These are phyloP conservation scores for Rhagonycha fulva DNA, from an alignment of 2,888 invertebrate species.

Conservation along the genomic window DNA sequence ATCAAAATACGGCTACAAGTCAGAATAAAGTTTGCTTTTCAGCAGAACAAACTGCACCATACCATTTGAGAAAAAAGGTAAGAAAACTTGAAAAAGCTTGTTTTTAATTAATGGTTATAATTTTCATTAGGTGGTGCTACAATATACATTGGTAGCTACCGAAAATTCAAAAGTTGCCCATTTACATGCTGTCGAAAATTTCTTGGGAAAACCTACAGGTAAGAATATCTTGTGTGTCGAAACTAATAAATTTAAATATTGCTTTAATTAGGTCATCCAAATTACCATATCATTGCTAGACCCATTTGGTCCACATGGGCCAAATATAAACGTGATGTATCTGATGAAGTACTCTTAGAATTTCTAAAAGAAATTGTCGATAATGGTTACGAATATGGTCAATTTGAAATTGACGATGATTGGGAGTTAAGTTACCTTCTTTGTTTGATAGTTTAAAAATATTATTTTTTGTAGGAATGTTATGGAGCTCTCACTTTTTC, in stretches of 20 bases:
- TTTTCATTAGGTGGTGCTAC: constrained; percentile 47
- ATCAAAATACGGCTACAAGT: constrained; percentile 62
- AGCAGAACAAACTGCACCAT: constrained; percentile 62
- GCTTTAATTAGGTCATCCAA: constrained; percentile 57
- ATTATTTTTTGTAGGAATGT: constrained; percentile 56
- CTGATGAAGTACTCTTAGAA: constrained; percentile 62
- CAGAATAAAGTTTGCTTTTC: constrained; percentile 63
- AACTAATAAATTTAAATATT: not conserved
- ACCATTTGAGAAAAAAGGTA: constrained; percentile 49
- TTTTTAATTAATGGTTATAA: not conserved
- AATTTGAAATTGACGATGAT: constrained; percentile 85
- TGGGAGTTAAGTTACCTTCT: constrained; percentile 66
- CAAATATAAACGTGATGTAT: constrained; percentile 69
- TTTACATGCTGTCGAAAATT: constrained; percentile 63
- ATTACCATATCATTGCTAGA: constrained; percentile 71
- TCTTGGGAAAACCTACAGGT: constrained; percentile 65
- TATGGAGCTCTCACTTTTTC: constrained; percentile 82
- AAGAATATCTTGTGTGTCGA: constrained; percentile 57
- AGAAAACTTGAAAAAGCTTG: constrained; percentile 31
- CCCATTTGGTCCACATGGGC: constrained; percentile 93
- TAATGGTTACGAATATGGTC: constrained; percentile 70
- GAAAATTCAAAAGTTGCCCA: constrained; percentile 67
- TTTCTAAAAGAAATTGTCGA: constrained; percentile 71
- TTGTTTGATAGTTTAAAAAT: not conserved
- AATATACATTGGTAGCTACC: constrained; percentile 67